A percentile compares a stretch with the other conserved stretches of the same genome.
Conservation (phyloP, 2,797 vertebrate genomes). For the Sardinella longiceps region DNA sequence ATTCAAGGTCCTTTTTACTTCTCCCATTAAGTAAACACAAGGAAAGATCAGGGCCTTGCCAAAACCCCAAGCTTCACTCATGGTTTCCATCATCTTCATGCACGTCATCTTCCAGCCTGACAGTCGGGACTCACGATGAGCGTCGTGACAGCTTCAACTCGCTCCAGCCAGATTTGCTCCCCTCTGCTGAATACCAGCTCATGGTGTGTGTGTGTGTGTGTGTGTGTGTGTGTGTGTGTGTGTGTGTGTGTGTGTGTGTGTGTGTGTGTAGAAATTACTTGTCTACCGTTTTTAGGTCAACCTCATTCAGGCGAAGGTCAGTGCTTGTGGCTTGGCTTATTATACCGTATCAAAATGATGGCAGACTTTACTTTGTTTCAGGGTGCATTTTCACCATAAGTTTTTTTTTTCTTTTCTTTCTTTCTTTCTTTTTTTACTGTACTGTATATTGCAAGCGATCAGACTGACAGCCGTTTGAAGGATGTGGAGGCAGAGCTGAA, state of each 20-base stretch:
- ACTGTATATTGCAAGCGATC: not conserved
- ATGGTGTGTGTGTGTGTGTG: not conserved
- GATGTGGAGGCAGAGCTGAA: not conserved
- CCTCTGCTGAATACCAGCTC: not conserved
- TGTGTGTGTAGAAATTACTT: not conserved
- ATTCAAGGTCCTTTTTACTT: not conserved
- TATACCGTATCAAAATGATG: constrained; percentile 33
- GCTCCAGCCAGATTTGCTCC: not conserved
- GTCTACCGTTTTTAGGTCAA: not conserved
- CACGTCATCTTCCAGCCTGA: not conserved
- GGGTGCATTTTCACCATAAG: not conserved
- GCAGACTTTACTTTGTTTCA: not conserved
- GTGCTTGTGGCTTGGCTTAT: constrained; percentile 54
- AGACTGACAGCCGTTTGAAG: not conserved
- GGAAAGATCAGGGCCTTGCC: not conserved
- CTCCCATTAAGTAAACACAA: not conserved
- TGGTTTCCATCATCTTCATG: not conserved
- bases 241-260: too few species aligned
- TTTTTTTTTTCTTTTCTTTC: too few species aligned
- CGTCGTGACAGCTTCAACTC: not conserved
- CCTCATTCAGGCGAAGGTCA: constrained; percentile 38
- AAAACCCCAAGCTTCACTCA: constrained; percentile 21
- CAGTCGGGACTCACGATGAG: not conserved
- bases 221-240: too few species aligned
- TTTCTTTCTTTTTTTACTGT: too few species aligned